phyloP scores from a whole-genome alignment of 2,888 invertebrate genomes.

The Monoplex corrugatus region DNA sequence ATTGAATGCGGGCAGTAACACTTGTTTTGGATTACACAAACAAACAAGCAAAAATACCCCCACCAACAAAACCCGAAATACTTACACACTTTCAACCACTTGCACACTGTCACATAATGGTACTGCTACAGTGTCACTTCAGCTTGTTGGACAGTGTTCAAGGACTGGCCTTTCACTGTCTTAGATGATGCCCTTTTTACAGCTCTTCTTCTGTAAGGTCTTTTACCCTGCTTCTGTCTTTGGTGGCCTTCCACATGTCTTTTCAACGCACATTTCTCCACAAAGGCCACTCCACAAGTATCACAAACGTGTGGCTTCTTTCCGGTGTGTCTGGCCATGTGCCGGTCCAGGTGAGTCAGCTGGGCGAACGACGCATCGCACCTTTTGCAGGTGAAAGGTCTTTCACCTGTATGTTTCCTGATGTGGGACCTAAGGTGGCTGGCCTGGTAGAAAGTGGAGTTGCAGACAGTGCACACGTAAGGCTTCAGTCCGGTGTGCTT shows the following conservation, averaged over 20 bases:
- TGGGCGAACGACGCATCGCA: constrained; percentile 27
- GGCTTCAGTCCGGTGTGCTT: constrained; percentile 43
- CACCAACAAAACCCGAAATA: too few relatives aligned
- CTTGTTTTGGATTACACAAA: too few relatives aligned
- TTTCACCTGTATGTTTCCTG: constrained; percentile 43
- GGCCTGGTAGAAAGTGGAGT: constrained; percentile 32
- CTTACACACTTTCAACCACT: too few relatives aligned
- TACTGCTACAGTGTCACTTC: too few relatives aligned
- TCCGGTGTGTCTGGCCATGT: constrained; percentile 33
- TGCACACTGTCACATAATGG: too few relatives aligned
- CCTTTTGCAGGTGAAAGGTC: constrained; percentile 12
- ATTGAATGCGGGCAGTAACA: too few relatives aligned
- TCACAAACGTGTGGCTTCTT: constrained; percentile 23
- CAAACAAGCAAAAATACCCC: too few relatives aligned
- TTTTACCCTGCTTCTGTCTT: background rate
- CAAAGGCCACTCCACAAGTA: constrained; percentile 16
- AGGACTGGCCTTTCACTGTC: too few relatives aligned
- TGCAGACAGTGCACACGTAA: constrained; percentile 27
- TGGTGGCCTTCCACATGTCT: background rate
- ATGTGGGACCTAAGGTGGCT: constrained; percentile 33
- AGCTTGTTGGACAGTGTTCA: too few relatives aligned
- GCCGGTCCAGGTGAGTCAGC: constrained; percentile 21
- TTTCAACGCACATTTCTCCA: constrained; percentile 20
- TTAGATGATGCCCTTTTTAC: too few relatives aligned
- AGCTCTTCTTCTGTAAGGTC: too few relatives aligned